Conservation (phyloP, 2,797 vertebrate species). For the Sebastolobus altivelis region DNA sequence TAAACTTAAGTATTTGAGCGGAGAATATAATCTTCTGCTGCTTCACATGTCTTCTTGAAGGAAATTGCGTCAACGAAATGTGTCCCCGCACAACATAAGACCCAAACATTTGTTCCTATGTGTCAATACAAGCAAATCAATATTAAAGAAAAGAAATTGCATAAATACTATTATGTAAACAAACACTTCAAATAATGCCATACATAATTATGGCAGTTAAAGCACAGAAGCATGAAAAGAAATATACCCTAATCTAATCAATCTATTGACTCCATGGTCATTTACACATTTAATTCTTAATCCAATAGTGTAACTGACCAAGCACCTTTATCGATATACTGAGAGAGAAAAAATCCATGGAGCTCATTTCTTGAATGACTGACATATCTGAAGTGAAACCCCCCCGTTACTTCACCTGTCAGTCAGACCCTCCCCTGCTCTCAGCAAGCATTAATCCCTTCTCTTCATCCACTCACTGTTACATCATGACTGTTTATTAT, state of each 20-base stretch:
- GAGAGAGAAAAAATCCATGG: not conserved
- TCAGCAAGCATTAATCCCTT: conserved; percentile 18
- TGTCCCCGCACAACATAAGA: no score
- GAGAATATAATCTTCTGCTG: no score
- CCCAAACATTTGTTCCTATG: no score
- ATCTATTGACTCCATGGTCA: not conserved
- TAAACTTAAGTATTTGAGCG: no score
- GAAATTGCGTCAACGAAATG: no score
- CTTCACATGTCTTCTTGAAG: no score
- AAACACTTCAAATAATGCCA: no score
- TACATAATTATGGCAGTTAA: no score
- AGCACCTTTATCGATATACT: not conserved
- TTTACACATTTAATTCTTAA: not conserved
- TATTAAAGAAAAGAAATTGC: no score
- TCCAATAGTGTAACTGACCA: not conserved
- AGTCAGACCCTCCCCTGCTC: conserved; percentile 22
- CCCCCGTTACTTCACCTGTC: conserved; percentile 21
- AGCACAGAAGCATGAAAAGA: not conserved
- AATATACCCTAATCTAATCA: no score
- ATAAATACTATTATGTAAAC: not conserved
- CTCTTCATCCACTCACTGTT: not conserved
- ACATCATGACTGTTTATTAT: not conserved
- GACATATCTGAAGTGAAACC: conserved; percentile 16
- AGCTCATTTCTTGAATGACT: conserved; percentile 9
- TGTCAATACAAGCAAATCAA: no score